Percentiles rank a stretch among this genome's conserved stretches.
Conservation (phyloP, 1,140 invertebrate genomes). For the Frieseomelitta varia region DNA sequence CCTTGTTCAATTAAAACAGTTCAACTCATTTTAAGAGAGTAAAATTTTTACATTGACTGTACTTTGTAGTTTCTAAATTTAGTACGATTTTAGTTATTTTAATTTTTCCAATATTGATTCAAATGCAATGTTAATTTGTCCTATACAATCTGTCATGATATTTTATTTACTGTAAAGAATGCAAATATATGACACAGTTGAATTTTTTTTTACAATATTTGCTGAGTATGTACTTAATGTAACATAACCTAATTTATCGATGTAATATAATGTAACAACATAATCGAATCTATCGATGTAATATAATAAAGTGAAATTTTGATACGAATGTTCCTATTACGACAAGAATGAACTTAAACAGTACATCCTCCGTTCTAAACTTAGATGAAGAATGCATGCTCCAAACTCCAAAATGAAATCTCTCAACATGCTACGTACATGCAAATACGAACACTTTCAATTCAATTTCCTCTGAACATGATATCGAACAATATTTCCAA, state of each 20-base stretch:
- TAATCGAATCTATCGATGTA: neutral
- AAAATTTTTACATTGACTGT: neutral
- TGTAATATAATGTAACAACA: too few species aligned
- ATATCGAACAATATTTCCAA: neutral
- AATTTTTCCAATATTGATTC: neutral
- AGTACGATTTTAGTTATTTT: neutral
- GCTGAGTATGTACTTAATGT: too few species aligned
- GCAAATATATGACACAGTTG: too few species aligned
- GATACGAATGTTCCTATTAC: neutral
- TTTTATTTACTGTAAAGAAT: neutral
- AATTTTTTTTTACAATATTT: neutral
- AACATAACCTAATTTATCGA: too few species aligned
- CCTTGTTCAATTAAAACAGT: neutral
- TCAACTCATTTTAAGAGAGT: neutral
- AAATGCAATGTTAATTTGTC: neutral
- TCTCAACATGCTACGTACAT: neutral
- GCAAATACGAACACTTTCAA: neutral
- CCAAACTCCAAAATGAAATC: neutral
- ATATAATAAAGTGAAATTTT: neutral
- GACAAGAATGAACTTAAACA: neutral
- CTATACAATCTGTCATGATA: neutral
- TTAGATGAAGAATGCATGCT: neutral
- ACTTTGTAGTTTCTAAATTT: neutral
- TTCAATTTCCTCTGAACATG: neutral
- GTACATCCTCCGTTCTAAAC: neutral